These are phyloP conservation scores for Microchrysa polita DNA, from an alignment of 2,888 invertebrate genomes.

Conservation along the genomic window DNA sequence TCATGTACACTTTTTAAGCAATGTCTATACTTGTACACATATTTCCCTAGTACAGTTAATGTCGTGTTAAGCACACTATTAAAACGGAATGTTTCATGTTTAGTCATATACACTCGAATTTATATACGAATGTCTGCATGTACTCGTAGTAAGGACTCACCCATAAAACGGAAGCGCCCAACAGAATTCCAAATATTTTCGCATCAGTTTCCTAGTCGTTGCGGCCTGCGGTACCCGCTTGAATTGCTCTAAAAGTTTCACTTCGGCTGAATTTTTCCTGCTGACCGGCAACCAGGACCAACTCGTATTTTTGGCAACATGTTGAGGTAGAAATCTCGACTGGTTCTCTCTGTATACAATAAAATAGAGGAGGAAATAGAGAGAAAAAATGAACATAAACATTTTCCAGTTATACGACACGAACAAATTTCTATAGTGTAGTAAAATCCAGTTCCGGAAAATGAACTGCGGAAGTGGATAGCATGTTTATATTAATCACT, in stretches of 20 bases:
- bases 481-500: too few relatives aligned
- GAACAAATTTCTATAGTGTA: too few relatives aligned
- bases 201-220: constrained; percentile 83
- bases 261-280: constrained; percentile 87
- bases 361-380: too few relatives aligned
- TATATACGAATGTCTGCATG: too few relatives aligned
- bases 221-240: constrained; percentile 84
- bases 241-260: constrained; percentile 85
- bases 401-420: too few relatives aligned
- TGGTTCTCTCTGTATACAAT: constrained; percentile 71
- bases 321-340: constrained; percentile 79
- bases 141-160: too few relatives aligned
- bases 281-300: constrained; percentile 79
- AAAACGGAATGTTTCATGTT: constrained; percentile 37
- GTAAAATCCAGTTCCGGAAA: too few relatives aligned
- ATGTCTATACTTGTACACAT: constrained; percentile 1
- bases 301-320: constrained; percentile 76
- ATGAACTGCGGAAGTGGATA: too few relatives aligned
- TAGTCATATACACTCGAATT: too few relatives aligned
- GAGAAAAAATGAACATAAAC: too few relatives aligned
- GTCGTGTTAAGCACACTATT: constrained; percentile 33
- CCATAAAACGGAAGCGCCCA: constrained; percentile 92
- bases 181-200: constrained; percentile 90
- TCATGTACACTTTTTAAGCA: too few relatives aligned
- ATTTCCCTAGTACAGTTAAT: constrained; percentile 28